Percentiles rank a stretch among this genome's conserved stretches.
phyloP scores from a whole-genome alignment of 2,113 vertebrate species.

The Gracilinanus agilis region DNA sequence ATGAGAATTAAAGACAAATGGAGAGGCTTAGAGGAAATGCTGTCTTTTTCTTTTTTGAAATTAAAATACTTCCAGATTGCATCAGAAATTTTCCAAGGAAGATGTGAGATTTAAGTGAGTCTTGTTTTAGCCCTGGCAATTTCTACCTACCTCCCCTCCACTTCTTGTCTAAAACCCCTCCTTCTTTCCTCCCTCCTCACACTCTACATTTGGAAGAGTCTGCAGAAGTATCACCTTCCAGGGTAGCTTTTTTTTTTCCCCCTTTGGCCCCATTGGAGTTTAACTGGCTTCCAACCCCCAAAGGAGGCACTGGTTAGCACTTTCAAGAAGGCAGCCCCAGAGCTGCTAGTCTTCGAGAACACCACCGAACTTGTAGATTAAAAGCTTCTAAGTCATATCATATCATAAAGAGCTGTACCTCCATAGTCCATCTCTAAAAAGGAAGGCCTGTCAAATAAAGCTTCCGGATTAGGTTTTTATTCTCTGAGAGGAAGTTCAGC shows the following conservation, averaged over 20 bases:
- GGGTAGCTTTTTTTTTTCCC: neutral
- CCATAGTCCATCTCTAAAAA: constrained; percentile 22
- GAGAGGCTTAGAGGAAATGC: constrained; percentile 4
- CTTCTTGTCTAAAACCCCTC: constrained; percentile 29
- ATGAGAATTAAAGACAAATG: constrained; percentile 28
- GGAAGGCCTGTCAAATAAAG: constrained; percentile 15
- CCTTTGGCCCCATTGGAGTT: constrained; percentile 47
- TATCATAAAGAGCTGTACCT: constrained; percentile 59
- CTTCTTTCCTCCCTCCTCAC: constrained; percentile 27
- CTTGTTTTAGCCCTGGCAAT: constrained; percentile 61
- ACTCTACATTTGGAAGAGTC: constrained; percentile 29
- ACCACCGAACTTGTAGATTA: constrained; percentile 21
- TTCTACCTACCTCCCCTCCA: constrained; percentile 31
- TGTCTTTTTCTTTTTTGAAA: neutral
- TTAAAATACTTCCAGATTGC: constrained; percentile 35
- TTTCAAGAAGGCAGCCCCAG: neutral
- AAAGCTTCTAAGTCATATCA: constrained; percentile 57
- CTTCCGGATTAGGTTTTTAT: constrained; percentile 23
- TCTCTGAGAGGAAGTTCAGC: constrained; percentile 21
- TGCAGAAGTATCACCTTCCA: neutral
- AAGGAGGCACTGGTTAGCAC: constrained; percentile 18
- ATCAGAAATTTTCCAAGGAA: constrained; percentile 28
- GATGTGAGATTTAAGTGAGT: constrained; percentile 53
- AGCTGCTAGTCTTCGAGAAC: constrained; percentile 1
- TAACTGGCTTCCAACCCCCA: constrained; percentile 32